Conservation (phyloP, 2,888 invertebrate genomes). For the Harpalus rubripes region DNA sequence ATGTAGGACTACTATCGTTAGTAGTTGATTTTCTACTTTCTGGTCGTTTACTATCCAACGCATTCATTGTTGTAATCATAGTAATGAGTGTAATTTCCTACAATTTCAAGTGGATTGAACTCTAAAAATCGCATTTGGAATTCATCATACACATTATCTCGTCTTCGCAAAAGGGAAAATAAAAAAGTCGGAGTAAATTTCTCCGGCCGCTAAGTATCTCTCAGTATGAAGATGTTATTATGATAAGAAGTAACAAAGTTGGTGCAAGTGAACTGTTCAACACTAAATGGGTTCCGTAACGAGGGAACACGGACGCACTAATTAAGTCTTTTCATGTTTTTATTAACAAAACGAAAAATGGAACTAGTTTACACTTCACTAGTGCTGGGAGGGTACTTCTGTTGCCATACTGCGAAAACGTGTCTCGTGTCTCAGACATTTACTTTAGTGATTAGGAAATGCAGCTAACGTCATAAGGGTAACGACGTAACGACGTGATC, state of each 20-base stretch:
- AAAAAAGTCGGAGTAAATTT: not conserved
- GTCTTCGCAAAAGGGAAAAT: not conserved
- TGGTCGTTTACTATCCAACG: too few relatives aligned
- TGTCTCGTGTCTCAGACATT: not conserved
- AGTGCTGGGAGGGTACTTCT: not conserved
- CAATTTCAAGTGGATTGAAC: not conserved
- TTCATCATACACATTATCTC: constrained; percentile 6
- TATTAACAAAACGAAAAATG: constrained; percentile 56
- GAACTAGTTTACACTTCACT: constrained; percentile 25
- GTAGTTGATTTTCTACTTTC: too few relatives aligned
- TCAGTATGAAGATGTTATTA: constrained; percentile 29
- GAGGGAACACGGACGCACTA: constrained; percentile 36
- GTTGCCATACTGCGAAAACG: not conserved
- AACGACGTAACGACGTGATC: too few relatives aligned
- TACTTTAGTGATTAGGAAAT: constrained; percentile 10
- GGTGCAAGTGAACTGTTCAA: constrained; percentile 32
- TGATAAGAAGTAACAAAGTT: constrained; percentile 42
- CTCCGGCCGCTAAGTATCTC: not conserved
- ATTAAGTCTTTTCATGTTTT: constrained; percentile 61
- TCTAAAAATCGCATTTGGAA: not conserved
- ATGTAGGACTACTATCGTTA: too few relatives aligned
- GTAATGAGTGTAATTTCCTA: not conserved
- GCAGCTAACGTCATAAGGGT: not conserved
- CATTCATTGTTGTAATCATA: not conserved
- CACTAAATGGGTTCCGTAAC: constrained; percentile 51